Percentiles rank a stretch among this genome's conserved stretches.
Conservation (phyloP, 2,888 invertebrate genomes). For the Steromphala cineraria region DNA sequence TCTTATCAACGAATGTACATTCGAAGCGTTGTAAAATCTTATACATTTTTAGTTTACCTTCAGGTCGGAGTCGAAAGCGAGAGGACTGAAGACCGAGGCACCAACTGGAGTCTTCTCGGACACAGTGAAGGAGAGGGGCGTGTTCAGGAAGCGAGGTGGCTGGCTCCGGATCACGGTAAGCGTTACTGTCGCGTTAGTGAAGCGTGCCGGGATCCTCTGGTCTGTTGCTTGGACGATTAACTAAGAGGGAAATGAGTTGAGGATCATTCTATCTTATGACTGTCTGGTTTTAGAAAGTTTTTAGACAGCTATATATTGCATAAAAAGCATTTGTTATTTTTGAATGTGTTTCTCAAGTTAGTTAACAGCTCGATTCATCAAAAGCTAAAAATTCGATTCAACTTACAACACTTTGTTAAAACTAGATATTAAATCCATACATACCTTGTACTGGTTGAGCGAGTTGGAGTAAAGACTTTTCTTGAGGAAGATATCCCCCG, state of each 20-base stretch:
- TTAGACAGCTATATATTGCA: too few species aligned
- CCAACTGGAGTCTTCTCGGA: conserved; percentile 44
- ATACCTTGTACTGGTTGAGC: conserved; percentile 25
- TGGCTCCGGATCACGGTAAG: conserved; percentile 61
- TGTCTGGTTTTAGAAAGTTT: too few species aligned
- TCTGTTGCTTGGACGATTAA: conserved; percentile 57
- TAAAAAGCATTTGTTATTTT: too few species aligned
- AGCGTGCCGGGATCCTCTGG: conserved; percentile 44
- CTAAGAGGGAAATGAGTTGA: conserved; percentile 27
- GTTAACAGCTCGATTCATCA: too few species aligned
- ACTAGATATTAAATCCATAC: not conserved
- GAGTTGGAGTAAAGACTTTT: conserved; percentile 47
- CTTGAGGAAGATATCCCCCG: conserved; percentile 84
- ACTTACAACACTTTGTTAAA: too few species aligned
- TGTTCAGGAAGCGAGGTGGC: conserved; percentile 58
- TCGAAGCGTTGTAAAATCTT: too few species aligned
- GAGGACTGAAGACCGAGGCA: conserved; percentile 46
- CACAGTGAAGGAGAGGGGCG: conserved; percentile 50
- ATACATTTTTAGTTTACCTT: conserved; percentile 23
- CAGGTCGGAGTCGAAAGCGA: conserved; percentile 60
- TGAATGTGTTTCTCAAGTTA: too few species aligned
- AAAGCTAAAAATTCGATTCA: too few species aligned
- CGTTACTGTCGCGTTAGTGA: conserved; percentile 52
- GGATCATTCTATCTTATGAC: too few species aligned
- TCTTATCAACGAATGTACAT: too few species aligned